Percentiles rank a stretch among this genome's conserved stretches.
phyloP scores from a whole-genome alignment of 92 coral and sea anemone species.

The Porites cylindrica region DNA sequence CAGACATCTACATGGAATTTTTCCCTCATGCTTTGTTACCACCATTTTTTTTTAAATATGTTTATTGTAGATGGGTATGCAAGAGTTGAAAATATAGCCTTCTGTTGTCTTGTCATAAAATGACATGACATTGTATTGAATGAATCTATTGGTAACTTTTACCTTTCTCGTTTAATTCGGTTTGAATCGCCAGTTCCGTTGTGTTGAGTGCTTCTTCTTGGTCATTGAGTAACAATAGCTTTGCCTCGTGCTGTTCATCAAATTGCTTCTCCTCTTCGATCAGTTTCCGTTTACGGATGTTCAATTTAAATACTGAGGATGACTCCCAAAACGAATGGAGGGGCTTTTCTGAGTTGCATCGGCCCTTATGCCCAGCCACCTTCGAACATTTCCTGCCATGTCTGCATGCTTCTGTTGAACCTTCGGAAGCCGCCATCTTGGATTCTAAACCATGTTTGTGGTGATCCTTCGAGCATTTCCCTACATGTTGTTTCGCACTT shows the following conservation, averaged over 20 bases:
- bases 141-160: slow-evolving; percentile 43
- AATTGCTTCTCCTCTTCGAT: slow-evolving; percentile 44
- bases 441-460: not conserved
- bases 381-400: slow-evolving; percentile 53
- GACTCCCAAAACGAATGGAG: slow-evolving; percentile 63
- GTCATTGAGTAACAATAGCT: slow-evolving; percentile 1
- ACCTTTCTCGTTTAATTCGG: slow-evolving; percentile 45
- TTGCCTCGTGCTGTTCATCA: slow-evolving; percentile 43
- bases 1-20: too few relatives aligned
- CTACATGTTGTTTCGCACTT: not conserved
- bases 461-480: slow-evolving; percentile 35
- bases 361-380: slow-evolving; percentile 62
- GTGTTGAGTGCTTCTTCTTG: slow-evolving; percentile 15
- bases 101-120: not conserved
- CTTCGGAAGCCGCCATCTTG: slow-evolving; percentile 35
- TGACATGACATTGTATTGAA: slow-evolving; percentile 19
- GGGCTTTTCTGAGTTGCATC: slow-evolving; percentile 64
- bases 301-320: slow-evolving; percentile 50
- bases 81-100: slow-evolving; percentile 22
- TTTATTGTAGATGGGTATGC: not conserved
- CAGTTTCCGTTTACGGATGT: slow-evolving; percentile 44
- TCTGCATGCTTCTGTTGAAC: slow-evolving; percentile 36
- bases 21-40: too few relatives aligned
- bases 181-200: slow-evolving; percentile 24
- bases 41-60: too few relatives aligned